Evolutionary conservation across 2,113 vertebrate species (phyloP).

Genomic region (Myotis lucifugus): DNA sequence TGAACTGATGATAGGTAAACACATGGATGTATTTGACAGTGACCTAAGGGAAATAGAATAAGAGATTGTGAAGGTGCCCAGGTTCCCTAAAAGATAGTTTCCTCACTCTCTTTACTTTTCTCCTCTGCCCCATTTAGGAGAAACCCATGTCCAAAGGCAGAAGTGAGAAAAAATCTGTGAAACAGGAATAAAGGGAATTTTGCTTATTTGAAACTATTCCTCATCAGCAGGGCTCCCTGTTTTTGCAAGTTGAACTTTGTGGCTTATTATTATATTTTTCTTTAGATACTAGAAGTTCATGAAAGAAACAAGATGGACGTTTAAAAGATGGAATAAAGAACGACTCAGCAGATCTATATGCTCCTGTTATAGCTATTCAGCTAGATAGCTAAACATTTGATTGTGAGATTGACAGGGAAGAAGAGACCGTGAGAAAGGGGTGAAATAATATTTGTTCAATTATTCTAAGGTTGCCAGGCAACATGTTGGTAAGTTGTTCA

Average conservation of each 20-base stretch:
- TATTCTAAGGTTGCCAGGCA: neutral
- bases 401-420: neutral
- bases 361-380: neutral
- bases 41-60: neutral
- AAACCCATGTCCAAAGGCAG: neutral
- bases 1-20: neutral
- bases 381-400: neutral
- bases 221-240: neutral
- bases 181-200: neutral
- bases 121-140: rapidly evolving
- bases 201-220: slow-evolving; percentile 46
- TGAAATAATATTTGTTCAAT: neutral
- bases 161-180: slow-evolving; percentile 32
- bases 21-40: neutral
- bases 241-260: slow-evolving; percentile 41
- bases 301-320: neutral
- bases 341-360: neutral
- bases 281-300: neutral
- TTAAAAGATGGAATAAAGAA: neutral
- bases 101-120: neutral
- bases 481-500: neutral
- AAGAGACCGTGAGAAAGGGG: neutral
- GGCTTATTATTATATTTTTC: neutral
- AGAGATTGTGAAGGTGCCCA: neutral
- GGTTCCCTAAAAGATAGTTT: neutral